A percentile compares a stretch with the other conserved stretches of the same genome.
Conservation (phyloP, 1,140 invertebrate genomes). For the Yoshiicerus persimilis region DNA sequence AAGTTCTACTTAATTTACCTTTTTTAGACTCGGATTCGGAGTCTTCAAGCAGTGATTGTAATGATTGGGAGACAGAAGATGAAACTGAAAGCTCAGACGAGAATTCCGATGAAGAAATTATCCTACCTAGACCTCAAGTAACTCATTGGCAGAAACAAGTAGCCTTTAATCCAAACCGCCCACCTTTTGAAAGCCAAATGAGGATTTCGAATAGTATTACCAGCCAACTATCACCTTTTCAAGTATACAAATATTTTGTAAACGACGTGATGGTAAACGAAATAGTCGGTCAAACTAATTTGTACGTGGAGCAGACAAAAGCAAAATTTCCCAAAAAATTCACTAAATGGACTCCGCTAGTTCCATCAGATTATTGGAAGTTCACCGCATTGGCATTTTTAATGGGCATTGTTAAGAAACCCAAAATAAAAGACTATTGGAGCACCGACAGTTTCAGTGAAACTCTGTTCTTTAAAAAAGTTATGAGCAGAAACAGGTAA, state of each 20-base stretch:
- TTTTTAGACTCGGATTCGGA: too few species aligned
- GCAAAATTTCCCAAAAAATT: not conserved
- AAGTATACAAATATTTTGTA: not conserved
- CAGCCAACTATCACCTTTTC: not conserved
- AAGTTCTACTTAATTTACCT: too few species aligned
- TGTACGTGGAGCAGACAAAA: not conserved
- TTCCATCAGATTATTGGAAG: not conserved
- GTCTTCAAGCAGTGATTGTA: too few species aligned
- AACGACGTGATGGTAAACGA: not conserved
- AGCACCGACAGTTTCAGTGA: not conserved
- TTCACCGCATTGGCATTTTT: not conserved
- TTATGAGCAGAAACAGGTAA: not conserved
- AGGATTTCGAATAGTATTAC: too few species aligned
- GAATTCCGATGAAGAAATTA: too few species aligned
- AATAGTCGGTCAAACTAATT: not conserved
- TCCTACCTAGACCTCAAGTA: too few species aligned
- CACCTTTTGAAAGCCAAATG: too few species aligned
- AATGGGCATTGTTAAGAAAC: not conserved
- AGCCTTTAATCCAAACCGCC: too few species aligned
- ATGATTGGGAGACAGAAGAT: too few species aligned
- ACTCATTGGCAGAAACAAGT: too few species aligned
- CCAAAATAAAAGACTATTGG: not conserved
- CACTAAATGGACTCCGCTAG: not conserved
- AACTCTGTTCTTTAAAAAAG: not conserved
- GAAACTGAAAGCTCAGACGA: too few species aligned